Base-by-base conservation (phyloP, 1,140 invertebrate species). In the Geopemphigus sp. region DNA sequence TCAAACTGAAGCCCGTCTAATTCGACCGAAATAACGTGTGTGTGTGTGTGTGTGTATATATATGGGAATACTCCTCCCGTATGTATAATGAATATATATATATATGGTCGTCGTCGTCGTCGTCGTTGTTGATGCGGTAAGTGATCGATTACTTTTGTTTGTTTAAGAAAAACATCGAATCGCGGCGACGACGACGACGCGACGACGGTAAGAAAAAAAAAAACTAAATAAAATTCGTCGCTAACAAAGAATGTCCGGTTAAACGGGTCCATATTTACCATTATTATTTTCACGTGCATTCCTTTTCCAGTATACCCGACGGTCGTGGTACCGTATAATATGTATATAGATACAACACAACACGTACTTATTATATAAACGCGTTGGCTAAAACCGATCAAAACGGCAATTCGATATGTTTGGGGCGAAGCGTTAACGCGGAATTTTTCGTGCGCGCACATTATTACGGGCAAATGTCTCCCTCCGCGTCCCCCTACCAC, bases 221-320 rank as follows among this genome's bases (percentile, higher is more conserved):
- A 26, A 19, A 66, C n/a, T 39, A 66, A 24, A 66, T 15, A 66
- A 64, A 64, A 32, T 26, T 19, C 53, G 29, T 56, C 26, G 24
- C 50, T n/a, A 73, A 73, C 70, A 73, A 73, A 73, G 70, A 56
- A 73, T 56, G 70, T 73, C 70, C 70, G 70, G 70, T 73, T 54
- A 73, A 54, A 73, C 70, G 29, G 53, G 70, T 73, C 70, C 47
- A 70, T 47, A 70, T 70, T 53, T 70, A 50, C 66, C 47, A 70
- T 70, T 70, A 70, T 70, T 70, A 39, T 70, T 70, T 70, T 50
- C 47, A 53, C 47, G 22, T 70, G 66, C 66, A 70, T 70, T 50
- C 66, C 66, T 66, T 39, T 66, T 39, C 29, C 61, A 15, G 61
- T 39, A 8, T 39, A 39, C 32, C 3, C 61, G 61, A 59, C 24